Evolutionary conservation across 2,888 invertebrate genomes (phyloP).

Genomic region (Apamea epomidion): DNA sequence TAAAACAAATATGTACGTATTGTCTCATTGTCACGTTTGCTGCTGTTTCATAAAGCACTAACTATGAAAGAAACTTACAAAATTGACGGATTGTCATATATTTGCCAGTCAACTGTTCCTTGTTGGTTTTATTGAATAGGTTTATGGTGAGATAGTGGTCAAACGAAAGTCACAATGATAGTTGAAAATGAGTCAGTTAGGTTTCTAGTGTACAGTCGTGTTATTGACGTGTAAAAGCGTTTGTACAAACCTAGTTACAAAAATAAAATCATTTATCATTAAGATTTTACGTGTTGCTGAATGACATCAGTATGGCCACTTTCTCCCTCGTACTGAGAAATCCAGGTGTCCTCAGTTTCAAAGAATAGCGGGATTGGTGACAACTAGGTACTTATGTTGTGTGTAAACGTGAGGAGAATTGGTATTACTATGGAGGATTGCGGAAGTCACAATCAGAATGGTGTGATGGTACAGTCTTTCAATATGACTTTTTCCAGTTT

Average conservation of each 20-base stretch:
- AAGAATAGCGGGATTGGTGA: slow-evolving; percentile 25
- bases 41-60: too few species aligned
- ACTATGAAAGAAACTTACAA: too few species aligned
- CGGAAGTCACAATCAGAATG: not conserved
- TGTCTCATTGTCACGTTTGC: too few species aligned
- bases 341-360: slow-evolving; percentile 1
- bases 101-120: too few species aligned
- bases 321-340: slow-evolving; percentile 6
- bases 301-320: not conserved
- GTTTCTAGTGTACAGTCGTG: not conserved
- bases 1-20: too few species aligned
- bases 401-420: slow-evolving; percentile 28
- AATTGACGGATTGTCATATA: too few species aligned
- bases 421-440: not conserved
- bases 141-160: not conserved
- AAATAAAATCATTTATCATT: too few species aligned
- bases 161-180: not conserved
- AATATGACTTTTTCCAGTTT: not conserved
- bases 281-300: not conserved
- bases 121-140: too few species aligned
- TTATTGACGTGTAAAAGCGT: too few species aligned
- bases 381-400: slow-evolving; percentile 6
- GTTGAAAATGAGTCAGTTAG: not conserved
- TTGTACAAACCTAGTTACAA: too few species aligned
- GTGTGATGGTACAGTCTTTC: not conserved